These are phyloP conservation scores for Pseudococcus jackbeardsleyi DNA, from an alignment of 2,888 invertebrate species.

Conservation along the genomic window DNA sequence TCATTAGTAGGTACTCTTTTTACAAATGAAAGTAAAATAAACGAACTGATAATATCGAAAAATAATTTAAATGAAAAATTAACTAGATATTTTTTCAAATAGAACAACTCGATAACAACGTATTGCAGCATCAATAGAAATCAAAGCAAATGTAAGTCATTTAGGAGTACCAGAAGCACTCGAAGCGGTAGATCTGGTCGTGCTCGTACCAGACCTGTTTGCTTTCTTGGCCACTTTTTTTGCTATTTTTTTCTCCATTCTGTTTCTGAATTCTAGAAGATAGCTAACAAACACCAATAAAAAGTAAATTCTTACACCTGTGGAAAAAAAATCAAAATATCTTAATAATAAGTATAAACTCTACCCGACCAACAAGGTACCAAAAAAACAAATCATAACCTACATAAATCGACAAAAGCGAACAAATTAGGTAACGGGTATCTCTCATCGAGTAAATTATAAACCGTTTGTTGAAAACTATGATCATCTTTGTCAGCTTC, in stretches of 20 bases:
- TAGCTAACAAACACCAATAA: background rate
- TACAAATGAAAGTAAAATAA: too few relatives aligned
- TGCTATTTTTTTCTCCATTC: background rate
- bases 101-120: too few relatives aligned
- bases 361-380: background rate
- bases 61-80: too few relatives aligned
- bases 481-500: background rate
- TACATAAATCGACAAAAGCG: background rate
- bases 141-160: too few relatives aligned
- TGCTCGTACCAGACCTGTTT: background rate
- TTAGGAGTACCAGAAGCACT: too few relatives aligned
- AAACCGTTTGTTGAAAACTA: background rate
- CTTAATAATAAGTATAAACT: too few relatives aligned
- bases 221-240: background rate
- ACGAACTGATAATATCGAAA: too few relatives aligned
- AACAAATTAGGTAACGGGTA: background rate
- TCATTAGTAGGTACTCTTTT: too few relatives aligned
- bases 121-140: too few relatives aligned
- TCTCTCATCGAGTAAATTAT: background rate
- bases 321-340: background rate
- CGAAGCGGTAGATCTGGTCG: too few relatives aligned
- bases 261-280: background rate
- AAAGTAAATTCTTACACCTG: background rate
- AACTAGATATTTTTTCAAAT: too few relatives aligned
- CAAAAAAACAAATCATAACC: background rate